Base-by-base conservation (phyloP, 2,888 invertebrate genomes). In the Coelopa pilipes region DNA sequence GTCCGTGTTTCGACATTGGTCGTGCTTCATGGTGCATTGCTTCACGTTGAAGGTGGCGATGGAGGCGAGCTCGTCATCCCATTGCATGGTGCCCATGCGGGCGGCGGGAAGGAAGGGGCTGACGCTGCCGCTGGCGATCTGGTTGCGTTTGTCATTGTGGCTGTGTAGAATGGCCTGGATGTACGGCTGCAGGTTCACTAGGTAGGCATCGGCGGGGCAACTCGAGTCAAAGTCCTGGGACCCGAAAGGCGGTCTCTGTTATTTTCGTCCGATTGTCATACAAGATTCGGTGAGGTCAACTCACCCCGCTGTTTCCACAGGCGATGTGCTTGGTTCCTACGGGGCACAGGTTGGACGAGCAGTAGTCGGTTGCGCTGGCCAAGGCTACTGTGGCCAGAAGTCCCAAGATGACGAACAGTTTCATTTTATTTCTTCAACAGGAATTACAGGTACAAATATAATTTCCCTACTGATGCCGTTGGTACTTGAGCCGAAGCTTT, bases 11-110 rank as follows among this genome's bases (percentile, higher is more conserved):
- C 59, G 85, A 70, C 85, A 85, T 0, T 67, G 67, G 15, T 85
- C 84, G 70, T 82, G 82, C 0, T 21, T 13, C 79, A 81, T 80
- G 46, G 65, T 4, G 13, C 85, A 85, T 46, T 79, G 79, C 17
- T 66, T 77, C 0, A 81, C 84, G 67, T 85, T 84, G 4, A 80
- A 73, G 3, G 73, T 70, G 10, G 85, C 85, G 55, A 85, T 21
- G 15, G 74, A 66, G 47, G 85, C 84, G 72, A 85, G 73, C 15
- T 85, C 82, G 4, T 80, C 74, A 66, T 79, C 77, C 85, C 86
- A 85, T 45, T 75, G 63, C 75, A 84, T 83, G 60, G 84, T 82
- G 68, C 82, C 82, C 85, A 85, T 85, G 67, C 82, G 80, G 12
- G 78, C 79, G 47, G 85, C 84, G 4, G 81, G 71, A 4, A 55